phyloP scores from a whole-genome alignment of 2,888 invertebrate species.

The Oscheius sp. region DNA sequence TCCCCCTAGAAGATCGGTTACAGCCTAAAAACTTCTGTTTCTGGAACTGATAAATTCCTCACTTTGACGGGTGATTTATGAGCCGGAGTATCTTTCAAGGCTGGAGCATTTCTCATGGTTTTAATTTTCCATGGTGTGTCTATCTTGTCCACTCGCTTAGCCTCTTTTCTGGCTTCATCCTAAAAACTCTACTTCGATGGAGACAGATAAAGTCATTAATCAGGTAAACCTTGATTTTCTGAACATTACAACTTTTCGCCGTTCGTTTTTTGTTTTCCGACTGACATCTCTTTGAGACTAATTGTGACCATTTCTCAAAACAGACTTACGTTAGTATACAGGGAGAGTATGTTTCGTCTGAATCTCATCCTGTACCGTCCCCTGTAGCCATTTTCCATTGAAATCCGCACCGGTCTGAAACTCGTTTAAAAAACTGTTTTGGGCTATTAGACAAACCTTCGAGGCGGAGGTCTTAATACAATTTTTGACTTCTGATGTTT shows the following conservation, averaged over 20 bases:
- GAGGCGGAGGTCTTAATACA: background rate
- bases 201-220: no score
- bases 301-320: background rate
- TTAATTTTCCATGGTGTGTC: constrained; percentile 37
- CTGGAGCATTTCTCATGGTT: constrained; percentile 33
- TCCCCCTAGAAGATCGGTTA: constrained; percentile 30
- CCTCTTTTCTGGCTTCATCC: constrained; percentile 48
- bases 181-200: constrained; percentile 21
- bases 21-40: constrained; percentile 4
- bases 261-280: background rate
- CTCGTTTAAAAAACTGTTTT: background rate
- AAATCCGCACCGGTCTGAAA: constrained; percentile 14
- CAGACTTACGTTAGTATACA: constrained; percentile 47
- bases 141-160: constrained; percentile 42
- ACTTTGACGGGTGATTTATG: constrained; percentile 43
- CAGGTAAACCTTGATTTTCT: constrained; percentile 8
- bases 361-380: constrained; percentile 30
- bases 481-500: background rate
- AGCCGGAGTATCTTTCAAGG: constrained; percentile 16
- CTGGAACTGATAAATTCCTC: background rate
- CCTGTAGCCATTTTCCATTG: background rate
- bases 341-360: constrained; percentile 50
- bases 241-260: background rate
- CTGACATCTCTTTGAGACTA: background rate
- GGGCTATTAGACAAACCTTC: background rate